These are phyloP conservation scores for Drosophila flavopinicola DNA, from an alignment of 2,888 invertebrate genomes.

Conservation along the genomic window DNA sequence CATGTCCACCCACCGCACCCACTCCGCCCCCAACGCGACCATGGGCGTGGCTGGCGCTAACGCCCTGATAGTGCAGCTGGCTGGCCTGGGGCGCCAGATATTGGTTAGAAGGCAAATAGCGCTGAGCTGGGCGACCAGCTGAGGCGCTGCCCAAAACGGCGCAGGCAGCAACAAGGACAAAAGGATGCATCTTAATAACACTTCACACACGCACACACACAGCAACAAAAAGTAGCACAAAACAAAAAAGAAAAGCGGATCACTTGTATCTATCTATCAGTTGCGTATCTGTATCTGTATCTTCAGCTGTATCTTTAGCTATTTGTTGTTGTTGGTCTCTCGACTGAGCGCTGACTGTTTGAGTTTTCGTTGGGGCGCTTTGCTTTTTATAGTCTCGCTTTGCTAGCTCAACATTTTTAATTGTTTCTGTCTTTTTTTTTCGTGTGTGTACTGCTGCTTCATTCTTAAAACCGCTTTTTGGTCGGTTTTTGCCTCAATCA, in stretches of 20 bases:
- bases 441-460: constrained; percentile 22
- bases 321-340: constrained; percentile 14
- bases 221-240: constrained; percentile 9
- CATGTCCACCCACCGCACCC: not conserved
- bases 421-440: constrained; percentile 65
- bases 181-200: constrained; percentile 44
- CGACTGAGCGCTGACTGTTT: constrained; percentile 49
- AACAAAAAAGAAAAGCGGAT: not conserved
- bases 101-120: constrained; percentile 80
- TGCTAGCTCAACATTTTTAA: constrained; percentile 59
- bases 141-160: constrained; percentile 50
- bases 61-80: constrained; percentile 73
- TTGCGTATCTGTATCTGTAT: constrained; percentile 8
- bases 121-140: constrained; percentile 72
- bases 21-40: constrained; percentile 16
- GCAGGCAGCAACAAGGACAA: constrained; percentile 46
- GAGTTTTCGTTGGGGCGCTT: constrained; percentile 27
- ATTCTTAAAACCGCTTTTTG: constrained; percentile 21
- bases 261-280: constrained; percentile 9
- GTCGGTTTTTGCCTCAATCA: constrained; percentile 19
- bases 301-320: constrained; percentile 3
- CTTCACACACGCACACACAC: constrained; percentile 18
- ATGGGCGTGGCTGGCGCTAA: constrained; percentile 41
- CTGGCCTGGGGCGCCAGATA: constrained; percentile 69
- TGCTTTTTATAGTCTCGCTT: constrained; percentile 68